These are phyloP conservation scores for Plectrocnemia conspersa DNA, from an alignment of 1,140 invertebrate genomes.

Conservation along the genomic window DNA sequence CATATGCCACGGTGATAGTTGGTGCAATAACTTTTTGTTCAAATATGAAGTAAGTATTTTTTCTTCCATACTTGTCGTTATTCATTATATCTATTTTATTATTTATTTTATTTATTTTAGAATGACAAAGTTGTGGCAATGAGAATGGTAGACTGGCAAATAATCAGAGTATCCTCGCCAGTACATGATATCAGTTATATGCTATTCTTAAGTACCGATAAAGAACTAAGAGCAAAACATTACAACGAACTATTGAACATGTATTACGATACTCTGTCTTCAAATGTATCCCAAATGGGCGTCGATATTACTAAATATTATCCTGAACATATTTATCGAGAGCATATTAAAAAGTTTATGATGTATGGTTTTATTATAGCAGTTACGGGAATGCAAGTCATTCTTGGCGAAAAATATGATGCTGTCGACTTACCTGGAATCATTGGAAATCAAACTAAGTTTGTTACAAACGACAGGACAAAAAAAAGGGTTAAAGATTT, in stretches of 20 bases:
- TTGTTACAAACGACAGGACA: too few species aligned
- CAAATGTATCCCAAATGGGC: slow-evolving; percentile 6
- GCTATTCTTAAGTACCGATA: slow-evolving; percentile 17
- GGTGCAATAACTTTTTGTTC: slow-evolving; percentile 47
- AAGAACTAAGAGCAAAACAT: not conserved
- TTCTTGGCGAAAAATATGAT: too few species aligned
- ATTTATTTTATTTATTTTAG: slow-evolving; percentile 13
- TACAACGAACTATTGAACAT: slow-evolving; percentile 11
- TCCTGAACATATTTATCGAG: slow-evolving; percentile 4
- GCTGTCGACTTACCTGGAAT: too few species aligned
- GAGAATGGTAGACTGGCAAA: slow-evolving; percentile 23
- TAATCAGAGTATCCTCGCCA: slow-evolving; percentile 7
- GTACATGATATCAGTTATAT: slow-evolving; percentile 14
- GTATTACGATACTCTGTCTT: slow-evolving; percentile 14
- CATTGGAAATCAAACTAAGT: too few species aligned
- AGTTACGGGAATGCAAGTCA: too few species aligned
- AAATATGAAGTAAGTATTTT: slow-evolving; percentile 37
- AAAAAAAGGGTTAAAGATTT: too few species aligned
- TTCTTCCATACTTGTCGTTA: not conserved
- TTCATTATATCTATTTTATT: not conserved
- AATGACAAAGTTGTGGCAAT: slow-evolving; percentile 10
- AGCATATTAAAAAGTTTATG: slow-evolving; percentile 8
- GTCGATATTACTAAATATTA: slow-evolving; percentile 11
- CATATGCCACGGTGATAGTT: slow-evolving; percentile 45
- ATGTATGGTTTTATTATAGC: slow-evolving; percentile 12